Conservation (phyloP, 2,797 vertebrate genomes). For the Oryzias dopingdopingensis region DNA sequence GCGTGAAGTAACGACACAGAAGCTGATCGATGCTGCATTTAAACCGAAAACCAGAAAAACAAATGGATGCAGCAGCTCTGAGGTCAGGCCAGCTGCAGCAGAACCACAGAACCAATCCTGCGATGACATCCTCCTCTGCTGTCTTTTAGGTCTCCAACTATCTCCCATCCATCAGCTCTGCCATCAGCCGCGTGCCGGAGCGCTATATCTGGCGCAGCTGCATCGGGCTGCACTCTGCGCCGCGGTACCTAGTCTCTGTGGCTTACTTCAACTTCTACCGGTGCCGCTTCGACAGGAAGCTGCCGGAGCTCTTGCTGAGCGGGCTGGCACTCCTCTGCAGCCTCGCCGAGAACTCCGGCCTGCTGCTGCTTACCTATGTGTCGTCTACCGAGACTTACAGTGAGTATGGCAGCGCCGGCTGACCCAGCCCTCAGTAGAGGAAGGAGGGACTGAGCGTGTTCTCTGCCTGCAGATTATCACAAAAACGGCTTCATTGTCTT, state of each 20-base stretch:
- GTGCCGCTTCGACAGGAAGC: slow-evolving; percentile 63
- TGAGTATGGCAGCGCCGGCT: slow-evolving; percentile 40
- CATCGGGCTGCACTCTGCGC: slow-evolving; percentile 89
- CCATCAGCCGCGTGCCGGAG: slow-evolving; percentile 87
- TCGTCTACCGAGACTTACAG: slow-evolving; percentile 90
- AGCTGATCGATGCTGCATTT: too few relatives aligned
- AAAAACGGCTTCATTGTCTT: slow-evolving; percentile 87
- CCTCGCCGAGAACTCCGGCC: slow-evolving; percentile 82
- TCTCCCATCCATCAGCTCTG: slow-evolving; percentile 92
- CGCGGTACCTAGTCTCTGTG: slow-evolving; percentile 81
- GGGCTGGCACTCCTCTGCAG: slow-evolving; percentile 76
- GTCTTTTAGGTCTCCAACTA: slow-evolving; percentile 87
- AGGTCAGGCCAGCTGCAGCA: too few relatives aligned
- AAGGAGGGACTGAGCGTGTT: neutral
- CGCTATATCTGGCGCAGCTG: slow-evolving; percentile 93
- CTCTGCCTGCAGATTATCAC: slow-evolving; percentile 81
- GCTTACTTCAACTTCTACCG: slow-evolving; percentile 88
- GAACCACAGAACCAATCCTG: too few relatives aligned
- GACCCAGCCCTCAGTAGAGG: neutral
- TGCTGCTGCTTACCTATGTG: slow-evolving; percentile 91
- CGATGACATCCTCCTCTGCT: neutral
- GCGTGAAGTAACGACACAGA: too few relatives aligned
- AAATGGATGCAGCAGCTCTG: too few relatives aligned
- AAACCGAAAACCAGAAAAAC: too few relatives aligned
- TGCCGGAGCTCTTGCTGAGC: slow-evolving; percentile 75